These are phyloP conservation scores for Cephalopterus ornatus DNA, from an alignment of 2,113 vertebrate genomes.

Conservation along the genomic window DNA sequence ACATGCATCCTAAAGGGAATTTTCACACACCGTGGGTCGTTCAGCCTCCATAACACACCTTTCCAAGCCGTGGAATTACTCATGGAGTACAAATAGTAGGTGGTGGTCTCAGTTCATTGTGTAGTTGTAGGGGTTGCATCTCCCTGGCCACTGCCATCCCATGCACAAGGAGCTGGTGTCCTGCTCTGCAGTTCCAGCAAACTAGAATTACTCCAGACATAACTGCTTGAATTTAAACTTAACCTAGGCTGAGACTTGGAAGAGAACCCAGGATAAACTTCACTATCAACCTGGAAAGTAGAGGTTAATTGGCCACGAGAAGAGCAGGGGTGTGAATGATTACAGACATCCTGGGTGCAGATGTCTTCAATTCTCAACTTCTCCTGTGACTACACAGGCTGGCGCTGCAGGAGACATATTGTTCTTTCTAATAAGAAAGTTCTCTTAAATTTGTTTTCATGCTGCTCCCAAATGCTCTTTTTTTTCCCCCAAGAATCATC, in stretches of 20 bases:
- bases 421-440: background rate
- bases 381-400: background rate
- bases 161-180: background rate
- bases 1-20: background rate
- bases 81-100: background rate
- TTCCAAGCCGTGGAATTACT: background rate
- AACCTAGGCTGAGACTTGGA: background rate
- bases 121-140: background rate
- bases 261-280: background rate
- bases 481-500: background rate
- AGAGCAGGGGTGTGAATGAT: background rate
- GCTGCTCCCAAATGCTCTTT: slow-evolving; percentile 6
- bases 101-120: background rate
- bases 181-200: background rate
- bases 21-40: background rate
- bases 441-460: background rate
- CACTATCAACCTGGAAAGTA: background rate
- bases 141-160: background rate
- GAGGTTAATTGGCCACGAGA: background rate
- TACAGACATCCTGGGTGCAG: background rate
- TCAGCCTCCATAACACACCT: background rate
- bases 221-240: background rate
- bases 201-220: background rate
- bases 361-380: background rate
- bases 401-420: background rate